These are phyloP conservation scores for Cylindroiulus punctatus DNA, from an alignment of 2,888 invertebrate genomes.

Conservation along the genomic window DNA sequence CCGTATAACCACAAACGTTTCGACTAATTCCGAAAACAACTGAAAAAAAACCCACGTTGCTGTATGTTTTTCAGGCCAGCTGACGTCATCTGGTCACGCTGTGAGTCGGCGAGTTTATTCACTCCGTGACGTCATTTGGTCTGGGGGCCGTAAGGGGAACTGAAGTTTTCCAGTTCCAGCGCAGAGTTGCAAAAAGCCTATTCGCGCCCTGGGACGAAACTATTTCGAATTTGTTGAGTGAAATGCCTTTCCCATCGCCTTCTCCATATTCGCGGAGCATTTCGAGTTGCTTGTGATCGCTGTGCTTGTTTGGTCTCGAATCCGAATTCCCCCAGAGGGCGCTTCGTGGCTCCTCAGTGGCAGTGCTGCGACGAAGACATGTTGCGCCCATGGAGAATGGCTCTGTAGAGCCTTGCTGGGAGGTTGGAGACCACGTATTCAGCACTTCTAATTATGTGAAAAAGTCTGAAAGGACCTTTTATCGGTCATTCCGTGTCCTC, in stretches of 20 bases:
- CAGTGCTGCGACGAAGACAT: constrained; percentile 48
- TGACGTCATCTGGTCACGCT: constrained; percentile 49
- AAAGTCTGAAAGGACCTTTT: constrained; percentile 35
- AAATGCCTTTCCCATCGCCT: not conserved
- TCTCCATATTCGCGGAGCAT: not conserved
- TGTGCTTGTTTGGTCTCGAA: not conserved
- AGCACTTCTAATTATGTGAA: constrained; percentile 48
- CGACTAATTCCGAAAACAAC: not conserved
- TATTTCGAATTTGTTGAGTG: not conserved
- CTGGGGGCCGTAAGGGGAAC: not conserved
- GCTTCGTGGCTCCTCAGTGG: not conserved
- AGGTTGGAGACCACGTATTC: constrained; percentile 50
- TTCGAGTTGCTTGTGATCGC: not conserved
- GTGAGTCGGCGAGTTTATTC: constrained; percentile 50
- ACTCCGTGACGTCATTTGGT: constrained; percentile 50
- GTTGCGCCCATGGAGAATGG: constrained; percentile 53
- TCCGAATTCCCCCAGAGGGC: not conserved
- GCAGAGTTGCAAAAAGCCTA: not conserved
- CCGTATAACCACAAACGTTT: not conserved
- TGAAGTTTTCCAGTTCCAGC: not conserved
- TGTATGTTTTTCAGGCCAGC: constrained; percentile 35
- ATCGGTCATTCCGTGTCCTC: constrained; percentile 27
- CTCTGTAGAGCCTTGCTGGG: constrained; percentile 50
- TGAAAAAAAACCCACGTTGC: not conserved
- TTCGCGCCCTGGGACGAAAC: not conserved